These are phyloP conservation scores for Netelia fuscicornis DNA, from an alignment of 2,888 invertebrate species.

Conservation along the genomic window DNA sequence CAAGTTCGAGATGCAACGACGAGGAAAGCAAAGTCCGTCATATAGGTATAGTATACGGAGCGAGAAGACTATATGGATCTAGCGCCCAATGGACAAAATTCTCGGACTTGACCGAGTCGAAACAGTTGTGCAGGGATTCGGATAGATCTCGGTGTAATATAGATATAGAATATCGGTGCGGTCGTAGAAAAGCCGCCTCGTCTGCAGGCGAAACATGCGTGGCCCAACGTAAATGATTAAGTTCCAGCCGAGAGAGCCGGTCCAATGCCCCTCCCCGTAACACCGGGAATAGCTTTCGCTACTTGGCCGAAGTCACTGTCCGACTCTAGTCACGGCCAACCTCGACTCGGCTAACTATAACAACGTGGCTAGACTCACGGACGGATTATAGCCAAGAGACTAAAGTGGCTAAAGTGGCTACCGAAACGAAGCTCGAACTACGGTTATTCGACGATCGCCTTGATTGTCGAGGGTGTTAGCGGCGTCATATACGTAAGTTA, in stretches of 20 bases:
- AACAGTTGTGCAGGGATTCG: conserved; percentile 38
- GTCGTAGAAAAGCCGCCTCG: conserved; percentile 55
- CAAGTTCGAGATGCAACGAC: conserved; percentile 60
- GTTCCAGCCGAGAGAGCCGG: conserved; percentile 57
- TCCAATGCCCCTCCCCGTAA: conserved; percentile 33
- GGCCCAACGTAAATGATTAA: conserved; percentile 67
- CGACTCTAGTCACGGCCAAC: too few relatives aligned
- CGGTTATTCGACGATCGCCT: too few relatives aligned
- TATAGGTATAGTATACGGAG: conserved; percentile 18
- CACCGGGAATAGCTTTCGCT: conserved; percentile 32
- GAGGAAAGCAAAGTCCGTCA: conserved; percentile 48
- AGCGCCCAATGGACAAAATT: conserved; percentile 50
- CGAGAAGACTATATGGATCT: background rate
- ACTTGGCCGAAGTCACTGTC: background rate
- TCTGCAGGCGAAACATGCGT: conserved; percentile 71
- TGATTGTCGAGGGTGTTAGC: too few relatives aligned
- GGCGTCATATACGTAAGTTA: too few relatives aligned
- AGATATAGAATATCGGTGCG: conserved; percentile 18
- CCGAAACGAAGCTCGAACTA: too few relatives aligned
- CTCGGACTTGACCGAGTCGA: conserved; percentile 33
- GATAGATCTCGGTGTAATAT: conserved; percentile 27
- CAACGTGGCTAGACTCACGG: too few relatives aligned
- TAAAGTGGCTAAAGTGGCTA: too few relatives aligned
- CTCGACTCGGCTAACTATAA: too few relatives aligned
- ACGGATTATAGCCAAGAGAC: too few relatives aligned